phyloP scores from a whole-genome alignment of 2,888 invertebrate genomes.

The Macropis europaea region DNA sequence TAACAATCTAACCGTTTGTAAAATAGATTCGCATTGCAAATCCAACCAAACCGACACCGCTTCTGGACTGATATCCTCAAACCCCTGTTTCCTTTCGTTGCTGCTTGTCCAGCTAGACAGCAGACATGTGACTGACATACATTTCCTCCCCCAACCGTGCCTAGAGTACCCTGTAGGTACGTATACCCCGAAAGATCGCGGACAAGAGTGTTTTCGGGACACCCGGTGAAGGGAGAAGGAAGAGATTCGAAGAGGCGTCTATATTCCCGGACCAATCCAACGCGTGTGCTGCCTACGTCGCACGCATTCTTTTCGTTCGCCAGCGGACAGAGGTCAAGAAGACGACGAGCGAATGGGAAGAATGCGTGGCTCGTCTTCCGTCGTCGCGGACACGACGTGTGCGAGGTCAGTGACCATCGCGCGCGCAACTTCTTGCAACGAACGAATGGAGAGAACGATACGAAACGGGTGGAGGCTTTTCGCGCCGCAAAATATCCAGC shows the following conservation, averaged over 20 bases:
- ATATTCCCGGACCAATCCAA: slow-evolving; percentile 50
- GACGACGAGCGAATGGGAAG: slow-evolving; percentile 63
- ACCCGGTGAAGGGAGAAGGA: neutral
- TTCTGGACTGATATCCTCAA: too few relatives aligned
- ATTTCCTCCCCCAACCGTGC: too few relatives aligned
- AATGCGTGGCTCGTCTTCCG: slow-evolving; percentile 66
- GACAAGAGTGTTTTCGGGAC: slow-evolving; percentile 10
- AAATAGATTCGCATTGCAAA: too few relatives aligned
- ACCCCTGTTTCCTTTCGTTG: too few relatives aligned
- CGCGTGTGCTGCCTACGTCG: slow-evolving; percentile 26
- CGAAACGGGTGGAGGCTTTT: slow-evolving; percentile 27
- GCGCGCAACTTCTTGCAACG: slow-evolving; percentile 56
- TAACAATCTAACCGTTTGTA: too few relatives aligned
- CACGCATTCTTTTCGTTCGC: slow-evolving; percentile 55
- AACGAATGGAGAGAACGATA: slow-evolving; percentile 24
- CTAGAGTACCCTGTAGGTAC: too few relatives aligned
- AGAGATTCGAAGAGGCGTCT: neutral
- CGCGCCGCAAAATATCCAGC: slow-evolving; percentile 37
- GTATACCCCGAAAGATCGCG: too few relatives aligned
- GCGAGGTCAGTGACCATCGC: slow-evolving; percentile 73
- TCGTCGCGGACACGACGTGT: slow-evolving; percentile 68
- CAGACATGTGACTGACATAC: too few relatives aligned
- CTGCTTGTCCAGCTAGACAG: too few relatives aligned
- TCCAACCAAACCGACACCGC: too few relatives aligned
- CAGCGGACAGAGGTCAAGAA: slow-evolving; percentile 59